Base-by-base conservation (phyloP, 2,888 invertebrate species). In the Halocaridina rubra region DNA sequence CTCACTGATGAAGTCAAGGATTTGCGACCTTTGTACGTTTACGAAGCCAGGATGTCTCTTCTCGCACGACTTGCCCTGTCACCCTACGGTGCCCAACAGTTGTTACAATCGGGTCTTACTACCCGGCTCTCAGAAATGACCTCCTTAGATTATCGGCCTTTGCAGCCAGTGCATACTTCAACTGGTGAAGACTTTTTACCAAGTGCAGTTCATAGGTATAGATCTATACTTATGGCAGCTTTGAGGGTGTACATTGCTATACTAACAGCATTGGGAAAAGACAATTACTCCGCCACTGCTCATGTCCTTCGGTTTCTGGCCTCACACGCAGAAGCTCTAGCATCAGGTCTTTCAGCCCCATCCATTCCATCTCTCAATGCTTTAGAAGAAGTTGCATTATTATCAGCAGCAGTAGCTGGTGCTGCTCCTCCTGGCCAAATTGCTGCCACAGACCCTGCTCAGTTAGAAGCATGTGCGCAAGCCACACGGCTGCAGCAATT, bases 161-260 rank as follows among this genome's bases (percentile, higher is more conserved):
- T 30, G 30, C 76, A 71, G 39, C 85, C 46, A 57, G 80, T 57
- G 29, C 80, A 72, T 75, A 61, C 67, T 71, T 30, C 61, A 19
- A 19, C 64, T 8, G 33, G 27, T 53, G 87, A 89, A 22, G 90
- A 90, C 71, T 94, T 94, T 89, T 90, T 94, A 22, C 95, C 95
- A 0, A 92, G 93, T 0, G 92, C 94, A 0, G 93, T 94, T 81
- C 92, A 93, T 79, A 93, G 96, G 71, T 97, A 96, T 91, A 94
- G 96, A 67, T 95, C 96, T 90, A 94, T 97, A 74, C 92, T 97
- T 88, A 93, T 96, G 79, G 96, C 97, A 0, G 95, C 96, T 24
- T 91, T 97, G 85, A 93, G 94, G 88, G 92, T 98, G 19, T 96
- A 96, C 90, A 94, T 96, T 90, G 94, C 95, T 13, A 91, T 97